Evolutionary conservation across 2,797 vertebrate species (phyloP).

Genomic region (Ptychadena robeensis): DNA sequence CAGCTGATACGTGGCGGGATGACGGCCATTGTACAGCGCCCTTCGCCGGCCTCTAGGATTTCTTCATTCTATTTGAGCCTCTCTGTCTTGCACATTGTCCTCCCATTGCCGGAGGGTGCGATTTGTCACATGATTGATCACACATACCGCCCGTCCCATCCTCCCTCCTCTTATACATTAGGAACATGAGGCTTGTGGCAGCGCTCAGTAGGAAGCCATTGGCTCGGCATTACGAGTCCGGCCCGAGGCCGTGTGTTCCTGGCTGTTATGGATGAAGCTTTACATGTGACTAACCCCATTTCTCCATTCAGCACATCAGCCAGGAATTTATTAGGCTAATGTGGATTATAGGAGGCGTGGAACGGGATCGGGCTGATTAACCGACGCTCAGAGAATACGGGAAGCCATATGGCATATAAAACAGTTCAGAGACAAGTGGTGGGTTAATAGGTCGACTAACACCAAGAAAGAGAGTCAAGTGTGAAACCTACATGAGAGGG

Average conservation of each 20-base stretch:
- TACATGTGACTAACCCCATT: constrained; percentile 38
- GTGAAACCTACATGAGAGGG: not conserved
- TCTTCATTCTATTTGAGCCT: not conserved
- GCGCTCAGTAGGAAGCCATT: constrained; percentile 30
- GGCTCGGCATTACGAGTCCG: not conserved
- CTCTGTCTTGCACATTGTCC: not conserved
- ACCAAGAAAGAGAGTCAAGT: not conserved
- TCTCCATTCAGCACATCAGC: not conserved
- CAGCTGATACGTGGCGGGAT: not conserved
- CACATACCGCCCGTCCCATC: not conserved
- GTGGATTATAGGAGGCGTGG: constrained; percentile 33
- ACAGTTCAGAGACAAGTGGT: not conserved
- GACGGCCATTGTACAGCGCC: not conserved
- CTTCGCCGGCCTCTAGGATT: not conserved
- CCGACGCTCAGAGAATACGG: constrained; percentile 16
- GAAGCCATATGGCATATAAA: constrained; percentile 14
- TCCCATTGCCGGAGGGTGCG: not conserved
- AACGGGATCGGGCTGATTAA: constrained; percentile 24
- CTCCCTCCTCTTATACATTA: constrained; percentile 22
- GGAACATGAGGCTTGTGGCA: constrained; percentile 9
- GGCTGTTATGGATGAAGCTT: constrained; percentile 49
- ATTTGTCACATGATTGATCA: constrained; percentile 7
- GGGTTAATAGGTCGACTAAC: constrained; percentile 2
- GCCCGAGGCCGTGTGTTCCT: constrained; percentile 36
- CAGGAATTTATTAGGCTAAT: constrained; percentile 38